A percentile compares a stretch with the other conserved stretches of the same genome.
These are phyloP conservation scores for Nephrotoma guestfalica DNA, from an alignment of 2,888 invertebrate genomes.

Conservation along the genomic window DNA sequence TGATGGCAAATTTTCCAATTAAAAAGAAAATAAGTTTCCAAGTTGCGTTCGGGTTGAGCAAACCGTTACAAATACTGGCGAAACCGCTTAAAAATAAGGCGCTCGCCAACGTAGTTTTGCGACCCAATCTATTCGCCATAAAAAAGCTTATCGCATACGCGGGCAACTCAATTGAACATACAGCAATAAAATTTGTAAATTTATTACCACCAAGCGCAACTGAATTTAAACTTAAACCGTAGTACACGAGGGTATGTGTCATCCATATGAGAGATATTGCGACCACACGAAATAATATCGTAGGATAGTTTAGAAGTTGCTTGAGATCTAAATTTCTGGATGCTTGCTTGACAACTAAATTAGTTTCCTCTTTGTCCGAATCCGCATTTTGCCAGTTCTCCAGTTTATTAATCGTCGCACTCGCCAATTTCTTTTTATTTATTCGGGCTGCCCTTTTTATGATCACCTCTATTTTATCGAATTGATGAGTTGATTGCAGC, in stretches of 20 bases:
- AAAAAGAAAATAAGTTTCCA: constrained; percentile 33
- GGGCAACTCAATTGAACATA: constrained; percentile 49
- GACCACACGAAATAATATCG: constrained; percentile 26
- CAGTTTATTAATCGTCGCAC: background rate
- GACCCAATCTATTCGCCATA: constrained; percentile 47
- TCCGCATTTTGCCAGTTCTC: background rate
- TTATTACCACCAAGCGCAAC: constrained; percentile 57
- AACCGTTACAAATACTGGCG: constrained; percentile 17
- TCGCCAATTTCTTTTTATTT: constrained; percentile 32
- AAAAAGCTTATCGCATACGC: constrained; percentile 49
- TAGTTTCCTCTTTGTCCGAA: background rate
- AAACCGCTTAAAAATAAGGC: constrained; percentile 40
- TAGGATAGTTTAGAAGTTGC: constrained; percentile 11
- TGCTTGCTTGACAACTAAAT: background rate
- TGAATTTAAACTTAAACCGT: constrained; percentile 64
- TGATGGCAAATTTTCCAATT: constrained; percentile 48
- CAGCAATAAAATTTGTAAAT: constrained; percentile 55
- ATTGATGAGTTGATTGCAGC: constrained; percentile 45
- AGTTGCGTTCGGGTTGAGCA: constrained; percentile 18
- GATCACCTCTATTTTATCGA: constrained; percentile 39
- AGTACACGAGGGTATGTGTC: constrained; percentile 63
- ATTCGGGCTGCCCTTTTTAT: constrained; percentile 40
- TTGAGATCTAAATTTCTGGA: constrained; percentile 5
- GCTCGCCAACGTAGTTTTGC: constrained; percentile 41
- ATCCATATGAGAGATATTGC: constrained; percentile 67